phyloP scores from a whole-genome alignment of 2,113 vertebrate species.

The Morone saxatilis region DNA sequence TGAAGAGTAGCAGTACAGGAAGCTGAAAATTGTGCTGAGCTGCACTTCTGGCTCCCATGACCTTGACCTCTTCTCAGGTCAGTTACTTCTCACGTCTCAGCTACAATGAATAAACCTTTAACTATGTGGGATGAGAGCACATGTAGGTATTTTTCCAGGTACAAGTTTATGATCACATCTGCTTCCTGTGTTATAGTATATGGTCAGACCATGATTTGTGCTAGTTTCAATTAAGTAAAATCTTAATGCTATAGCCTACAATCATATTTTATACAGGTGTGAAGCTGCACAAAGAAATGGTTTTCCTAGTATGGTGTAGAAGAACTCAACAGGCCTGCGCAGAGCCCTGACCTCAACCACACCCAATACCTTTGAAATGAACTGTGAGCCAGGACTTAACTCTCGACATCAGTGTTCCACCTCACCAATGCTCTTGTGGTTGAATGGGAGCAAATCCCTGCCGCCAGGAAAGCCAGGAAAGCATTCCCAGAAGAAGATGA shows the following conservation, averaged over 20 bases:
- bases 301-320: neutral
- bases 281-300: neutral
- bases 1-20: slow-evolving; percentile 47
- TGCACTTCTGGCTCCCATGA: slow-evolving; percentile 48
- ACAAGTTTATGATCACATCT: neutral
- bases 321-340: neutral
- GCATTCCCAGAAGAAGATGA: slow-evolving; percentile 1
- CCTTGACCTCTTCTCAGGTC: slow-evolving; percentile 60
- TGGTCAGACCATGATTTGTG: neutral
- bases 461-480: slow-evolving; percentile 14
- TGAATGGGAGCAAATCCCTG: slow-evolving; percentile 14
- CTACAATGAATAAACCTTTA: slow-evolving; percentile 17
- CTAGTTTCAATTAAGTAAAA: neutral
- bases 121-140: neutral
- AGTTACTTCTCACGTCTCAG: slow-evolving; percentile 52
- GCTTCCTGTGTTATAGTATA: neutral
- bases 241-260: neutral
- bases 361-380: slow-evolving; percentile 36
- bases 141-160: neutral
- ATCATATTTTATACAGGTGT: no score
- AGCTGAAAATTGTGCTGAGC: slow-evolving; percentile 33
- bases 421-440: neutral
- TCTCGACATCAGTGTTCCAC: neutral
- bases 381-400: slow-evolving; percentile 9
- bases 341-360: slow-evolving; percentile 5